phyloP scores from a whole-genome alignment of 2,797 vertebrate species.

The Falco berigora region DNA sequence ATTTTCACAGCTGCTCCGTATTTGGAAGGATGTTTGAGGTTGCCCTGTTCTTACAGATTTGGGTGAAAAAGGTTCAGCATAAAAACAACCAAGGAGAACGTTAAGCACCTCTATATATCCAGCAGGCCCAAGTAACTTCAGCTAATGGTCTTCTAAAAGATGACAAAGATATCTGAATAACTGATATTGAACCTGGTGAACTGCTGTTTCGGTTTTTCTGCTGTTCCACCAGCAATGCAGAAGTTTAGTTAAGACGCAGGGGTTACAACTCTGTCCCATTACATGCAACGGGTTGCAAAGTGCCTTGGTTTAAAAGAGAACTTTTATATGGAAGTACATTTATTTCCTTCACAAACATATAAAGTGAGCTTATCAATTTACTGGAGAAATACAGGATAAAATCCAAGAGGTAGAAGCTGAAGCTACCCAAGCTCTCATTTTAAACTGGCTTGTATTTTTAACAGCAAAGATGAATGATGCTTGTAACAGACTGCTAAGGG shows the following conservation, averaged over 20 bases:
- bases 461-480: not conserved
- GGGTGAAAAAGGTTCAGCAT: not conserved
- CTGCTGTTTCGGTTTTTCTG: not conserved
- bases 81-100: not conserved
- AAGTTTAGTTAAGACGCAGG: not conserved
- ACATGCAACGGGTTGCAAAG: not conserved
- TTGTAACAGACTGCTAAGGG: not conserved
- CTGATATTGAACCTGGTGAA: not conserved
- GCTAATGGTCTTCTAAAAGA: not conserved
- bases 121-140: not conserved
- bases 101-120: not conserved
- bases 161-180: not conserved
- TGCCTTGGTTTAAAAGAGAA: not conserved
- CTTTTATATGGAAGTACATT: not conserved
- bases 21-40: not conserved
- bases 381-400: not conserved
- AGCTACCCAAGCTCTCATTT: not conserved
- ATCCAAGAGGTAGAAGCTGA: not conserved
- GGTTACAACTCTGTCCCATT: not conserved
- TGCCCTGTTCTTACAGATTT: not conserved
- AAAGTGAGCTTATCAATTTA: not conserved
- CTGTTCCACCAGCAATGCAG: accelerated
- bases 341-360: not conserved
- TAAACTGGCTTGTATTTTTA: not conserved
- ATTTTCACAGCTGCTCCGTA: not conserved